Evolutionary conservation across 2,888 invertebrate species (phyloP).

Genomic region (Eupithecia tripunctaria): DNA sequence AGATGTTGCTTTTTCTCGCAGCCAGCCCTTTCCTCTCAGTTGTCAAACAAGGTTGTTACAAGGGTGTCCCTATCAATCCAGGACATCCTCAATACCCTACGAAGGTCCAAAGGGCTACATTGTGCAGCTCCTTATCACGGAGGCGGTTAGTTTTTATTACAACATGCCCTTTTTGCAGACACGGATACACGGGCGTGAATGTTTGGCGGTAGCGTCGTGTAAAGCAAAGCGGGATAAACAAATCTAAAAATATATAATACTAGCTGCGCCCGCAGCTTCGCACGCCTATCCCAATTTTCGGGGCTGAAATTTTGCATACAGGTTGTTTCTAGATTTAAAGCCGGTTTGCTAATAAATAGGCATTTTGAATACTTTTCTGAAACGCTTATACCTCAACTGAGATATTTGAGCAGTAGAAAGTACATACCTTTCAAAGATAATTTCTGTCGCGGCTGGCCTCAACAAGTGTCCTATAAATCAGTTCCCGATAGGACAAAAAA

Average conservation of each 20-base stretch:
- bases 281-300: too few relatives aligned
- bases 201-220: background rate
- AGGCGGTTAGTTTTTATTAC: conserved; percentile 61
- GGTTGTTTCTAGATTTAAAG: too few relatives aligned
- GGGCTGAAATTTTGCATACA: too few relatives aligned
- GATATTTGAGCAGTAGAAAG: background rate
- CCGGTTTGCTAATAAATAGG: too few relatives aligned
- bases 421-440: background rate
- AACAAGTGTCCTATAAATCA: too few relatives aligned
- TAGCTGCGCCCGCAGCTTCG: too few relatives aligned
- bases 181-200: conserved; percentile 21
- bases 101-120: conserved; percentile 15
- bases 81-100: conserved; percentile 32
- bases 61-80: conserved; percentile 24
- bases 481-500: too few relatives aligned
- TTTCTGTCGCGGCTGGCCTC: conserved; percentile 8
- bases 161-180: conserved; percentile 47
- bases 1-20: background rate
- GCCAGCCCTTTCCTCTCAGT: background rate
- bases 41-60: background rate
- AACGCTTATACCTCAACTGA: background rate
- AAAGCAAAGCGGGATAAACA: too few relatives aligned
- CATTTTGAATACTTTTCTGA: too few relatives aligned
- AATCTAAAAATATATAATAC: too few relatives aligned
- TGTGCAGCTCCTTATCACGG: conserved; percentile 50